Evolutionary conservation across 1,140 invertebrate species (phyloP).

Genomic region (Calycopis cecrops): DNA sequence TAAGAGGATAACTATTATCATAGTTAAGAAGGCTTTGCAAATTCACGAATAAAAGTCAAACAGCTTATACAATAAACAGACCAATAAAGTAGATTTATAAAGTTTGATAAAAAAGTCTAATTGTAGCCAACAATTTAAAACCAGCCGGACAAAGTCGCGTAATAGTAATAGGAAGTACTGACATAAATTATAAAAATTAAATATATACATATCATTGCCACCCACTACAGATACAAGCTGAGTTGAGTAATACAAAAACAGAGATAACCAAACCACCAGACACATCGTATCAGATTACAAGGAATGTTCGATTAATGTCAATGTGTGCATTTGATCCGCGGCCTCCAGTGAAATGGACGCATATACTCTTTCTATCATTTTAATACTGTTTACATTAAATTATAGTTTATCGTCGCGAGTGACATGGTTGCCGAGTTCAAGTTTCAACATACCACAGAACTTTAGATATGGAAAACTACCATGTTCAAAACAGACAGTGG

Average conservation of each 20-base stretch:
- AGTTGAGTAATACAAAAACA: background rate
- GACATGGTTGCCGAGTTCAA: conserved; percentile 50
- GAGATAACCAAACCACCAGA: background rate
- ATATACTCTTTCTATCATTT: conserved; percentile 33
- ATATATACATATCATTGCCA: background rate
- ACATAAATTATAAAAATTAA: background rate
- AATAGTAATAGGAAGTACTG: too few relatives aligned
- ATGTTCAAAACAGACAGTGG: conserved; percentile 52
- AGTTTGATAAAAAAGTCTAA: too few relatives aligned
- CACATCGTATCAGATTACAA: background rate
- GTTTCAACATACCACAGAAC: conserved; percentile 50
- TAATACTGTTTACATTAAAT: conserved; percentile 33
- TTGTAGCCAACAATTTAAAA: too few relatives aligned
- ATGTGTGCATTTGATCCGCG: conserved; percentile 23
- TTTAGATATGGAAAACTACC: conserved; percentile 50
- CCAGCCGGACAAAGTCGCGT: too few relatives aligned
- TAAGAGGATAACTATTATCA: too few relatives aligned
- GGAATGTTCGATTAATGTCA: conserved; percentile 11
- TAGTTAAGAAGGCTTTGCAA: too few relatives aligned
- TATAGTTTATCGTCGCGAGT: conserved; percentile 36
- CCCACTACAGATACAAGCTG: background rate
- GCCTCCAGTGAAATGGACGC: background rate
- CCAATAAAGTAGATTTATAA: too few relatives aligned
- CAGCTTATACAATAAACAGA: too few relatives aligned
- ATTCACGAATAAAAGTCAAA: too few relatives aligned